Evolutionary conservation across 2,797 vertebrate genomes (phyloP).

Genomic region (Pagetopsis macropterus): DNA sequence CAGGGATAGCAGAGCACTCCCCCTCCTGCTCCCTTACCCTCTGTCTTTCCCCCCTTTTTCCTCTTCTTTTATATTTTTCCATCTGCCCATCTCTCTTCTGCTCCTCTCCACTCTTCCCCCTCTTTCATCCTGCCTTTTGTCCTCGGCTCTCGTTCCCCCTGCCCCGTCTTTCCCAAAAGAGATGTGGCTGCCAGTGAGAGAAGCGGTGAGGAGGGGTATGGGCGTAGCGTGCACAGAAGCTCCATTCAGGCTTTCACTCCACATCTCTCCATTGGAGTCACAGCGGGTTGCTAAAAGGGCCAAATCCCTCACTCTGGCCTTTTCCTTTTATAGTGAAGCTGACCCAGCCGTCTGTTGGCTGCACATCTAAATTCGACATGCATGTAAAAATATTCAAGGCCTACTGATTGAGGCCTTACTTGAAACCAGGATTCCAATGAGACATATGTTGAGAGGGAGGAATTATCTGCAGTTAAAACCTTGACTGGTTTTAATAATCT

Average conservation of each 20-base stretch:
- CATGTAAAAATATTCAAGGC: conserved; percentile 39
- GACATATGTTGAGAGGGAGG: background rate
- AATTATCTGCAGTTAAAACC: conserved; percentile 20
- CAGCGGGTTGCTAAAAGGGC: conserved; percentile 71
- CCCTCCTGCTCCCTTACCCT: conserved; percentile 33
- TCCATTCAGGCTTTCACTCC: conserved; percentile 76
- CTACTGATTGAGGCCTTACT: conserved; percentile 13
- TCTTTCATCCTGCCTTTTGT: conserved; percentile 37
- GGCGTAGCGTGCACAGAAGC: conserved; percentile 76
- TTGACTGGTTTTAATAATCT: conserved; percentile 45
- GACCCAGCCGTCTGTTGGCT: conserved; percentile 58
- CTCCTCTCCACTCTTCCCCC: conserved; percentile 17
- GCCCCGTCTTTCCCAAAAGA: conserved; percentile 48
- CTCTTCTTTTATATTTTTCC: conserved; percentile 28
- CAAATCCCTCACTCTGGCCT: conserved; percentile 58
- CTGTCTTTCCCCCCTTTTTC: conserved; percentile 24
- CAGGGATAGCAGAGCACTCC: conserved; percentile 58
- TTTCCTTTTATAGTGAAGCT: conserved; percentile 41
- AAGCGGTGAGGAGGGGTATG: conserved; percentile 42
- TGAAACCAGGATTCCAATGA: background rate
- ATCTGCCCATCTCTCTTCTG: conserved; percentile 26
- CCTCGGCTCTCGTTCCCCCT: conserved; percentile 5
- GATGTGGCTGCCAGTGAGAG: conserved; percentile 56
- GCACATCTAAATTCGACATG: conserved; percentile 54
- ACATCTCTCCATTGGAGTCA: conserved; percentile 70